phyloP scores from a whole-genome alignment of 2,888 invertebrate species.

The Drosophila mulleri region DNA sequence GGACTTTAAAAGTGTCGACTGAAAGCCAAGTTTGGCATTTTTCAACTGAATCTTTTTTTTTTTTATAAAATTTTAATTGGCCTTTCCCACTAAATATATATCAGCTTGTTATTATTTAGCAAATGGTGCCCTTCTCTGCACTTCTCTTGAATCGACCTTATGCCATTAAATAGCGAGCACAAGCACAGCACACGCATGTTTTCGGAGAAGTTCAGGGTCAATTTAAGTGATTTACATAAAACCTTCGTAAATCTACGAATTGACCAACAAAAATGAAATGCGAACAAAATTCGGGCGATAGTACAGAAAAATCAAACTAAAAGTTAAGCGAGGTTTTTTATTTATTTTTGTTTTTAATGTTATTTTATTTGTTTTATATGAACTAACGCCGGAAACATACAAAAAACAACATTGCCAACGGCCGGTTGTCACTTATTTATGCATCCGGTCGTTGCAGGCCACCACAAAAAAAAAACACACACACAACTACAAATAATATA shows the following conservation, averaged over 20 bases:
- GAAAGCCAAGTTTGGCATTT: neutral
- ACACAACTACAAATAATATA: slow-evolving; percentile 17
- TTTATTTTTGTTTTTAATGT: slow-evolving; percentile 7
- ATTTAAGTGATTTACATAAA: slow-evolving; percentile 47
- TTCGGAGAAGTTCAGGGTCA: slow-evolving; percentile 53
- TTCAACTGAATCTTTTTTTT: neutral
- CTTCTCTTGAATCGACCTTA: slow-evolving; percentile 33
- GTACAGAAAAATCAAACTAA: slow-evolving; percentile 48
- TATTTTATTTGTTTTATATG: slow-evolving; percentile 20
- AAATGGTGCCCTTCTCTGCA: slow-evolving; percentile 13
- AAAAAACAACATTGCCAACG: slow-evolving; percentile 50
- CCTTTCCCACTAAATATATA: no score
- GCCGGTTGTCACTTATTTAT: slow-evolving; percentile 77
- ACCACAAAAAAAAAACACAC: slow-evolving; percentile 16
- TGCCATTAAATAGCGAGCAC: slow-evolving; percentile 1
- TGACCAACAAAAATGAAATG: slow-evolving; percentile 27
- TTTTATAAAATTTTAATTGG: no score
- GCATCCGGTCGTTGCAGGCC: slow-evolving; percentile 67
- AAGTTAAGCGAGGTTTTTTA: slow-evolving; percentile 36
- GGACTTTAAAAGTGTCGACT: no score
- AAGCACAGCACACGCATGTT: slow-evolving; percentile 5
- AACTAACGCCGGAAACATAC: slow-evolving; percentile 63
- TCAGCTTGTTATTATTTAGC: no score
- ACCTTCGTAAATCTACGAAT: slow-evolving; percentile 45
- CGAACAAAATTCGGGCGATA: slow-evolving; percentile 3